These are phyloP conservation scores for Parauchenoglanis punctatus DNA, from an alignment of 2,797 vertebrate genomes.

Conservation along the genomic window DNA sequence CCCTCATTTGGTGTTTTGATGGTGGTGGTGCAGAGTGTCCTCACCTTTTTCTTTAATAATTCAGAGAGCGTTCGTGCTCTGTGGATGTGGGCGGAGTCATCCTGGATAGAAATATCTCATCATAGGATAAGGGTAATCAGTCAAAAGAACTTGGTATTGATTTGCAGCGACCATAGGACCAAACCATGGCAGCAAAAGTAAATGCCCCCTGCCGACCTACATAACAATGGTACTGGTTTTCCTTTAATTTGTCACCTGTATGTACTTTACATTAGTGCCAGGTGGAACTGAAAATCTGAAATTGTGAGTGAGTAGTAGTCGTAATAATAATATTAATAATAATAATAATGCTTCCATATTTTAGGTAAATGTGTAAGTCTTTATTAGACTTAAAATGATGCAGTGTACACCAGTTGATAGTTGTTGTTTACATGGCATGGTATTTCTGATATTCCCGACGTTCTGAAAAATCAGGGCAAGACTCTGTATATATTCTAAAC, in stretches of 20 bases:
- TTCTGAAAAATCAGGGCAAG: constrained; percentile 15
- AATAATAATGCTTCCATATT: not conserved
- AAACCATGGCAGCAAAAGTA: constrained; percentile 3
- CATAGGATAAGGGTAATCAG: not conserved
- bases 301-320: not conserved
- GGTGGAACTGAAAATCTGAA: not conserved
- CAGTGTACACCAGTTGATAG: not conserved
- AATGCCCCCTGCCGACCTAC: not conserved
- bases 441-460: not conserved
- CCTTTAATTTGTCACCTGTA: not conserved
- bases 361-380: not conserved
- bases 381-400: constrained; percentile 22
- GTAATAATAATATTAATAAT: not conserved
- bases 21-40: no score
- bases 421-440: not conserved
- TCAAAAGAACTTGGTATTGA: not conserved
- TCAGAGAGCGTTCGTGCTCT: no score
- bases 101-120: not conserved
- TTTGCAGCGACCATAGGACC: not conserved
- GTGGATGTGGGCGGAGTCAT: not conserved
- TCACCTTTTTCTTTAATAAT: constrained; percentile 1
- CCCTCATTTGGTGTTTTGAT: not conserved
- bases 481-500: not conserved
- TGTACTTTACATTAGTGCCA: not conserved
- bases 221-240: not conserved